A percentile compares a stretch with the other conserved stretches of the same genome.
These are phyloP conservation scores for Odocoileus virginianus DNA, from an alignment of 2,113 vertebrate species.

Conservation along the genomic window DNA sequence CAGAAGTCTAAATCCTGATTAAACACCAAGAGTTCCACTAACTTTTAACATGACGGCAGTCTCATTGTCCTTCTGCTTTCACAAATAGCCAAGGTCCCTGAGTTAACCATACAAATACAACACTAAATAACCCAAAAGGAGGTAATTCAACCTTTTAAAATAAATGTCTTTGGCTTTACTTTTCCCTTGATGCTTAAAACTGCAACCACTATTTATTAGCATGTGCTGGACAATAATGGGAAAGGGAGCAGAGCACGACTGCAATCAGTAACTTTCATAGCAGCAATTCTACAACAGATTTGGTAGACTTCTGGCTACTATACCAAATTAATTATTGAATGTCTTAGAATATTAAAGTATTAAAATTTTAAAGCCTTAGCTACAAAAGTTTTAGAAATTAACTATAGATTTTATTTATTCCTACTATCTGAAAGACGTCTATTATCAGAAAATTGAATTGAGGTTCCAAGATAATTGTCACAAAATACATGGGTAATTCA, in stretches of 20 bases:
- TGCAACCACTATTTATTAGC: neutral
- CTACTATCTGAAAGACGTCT: neutral
- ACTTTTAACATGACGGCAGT: neutral
- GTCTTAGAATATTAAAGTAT: neutral
- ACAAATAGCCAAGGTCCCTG: neutral
- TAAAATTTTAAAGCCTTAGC: neutral
- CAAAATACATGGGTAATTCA: neutral
- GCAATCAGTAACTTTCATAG: neutral
- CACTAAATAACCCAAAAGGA: neutral
- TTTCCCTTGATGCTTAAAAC: neutral
- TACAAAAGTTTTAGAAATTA: conserved; percentile 12
- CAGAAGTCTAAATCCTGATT: neutral
- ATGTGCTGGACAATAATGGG: neutral
- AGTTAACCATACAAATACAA: neutral
- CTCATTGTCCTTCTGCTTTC: neutral
- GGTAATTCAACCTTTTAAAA: neutral
- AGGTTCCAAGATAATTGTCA: neutral
- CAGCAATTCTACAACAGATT: neutral
- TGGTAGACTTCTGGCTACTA: neutral
- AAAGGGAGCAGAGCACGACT: neutral
- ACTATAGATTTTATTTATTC: neutral
- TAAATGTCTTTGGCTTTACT: neutral
- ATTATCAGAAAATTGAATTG: neutral
- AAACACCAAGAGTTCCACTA: neutral
- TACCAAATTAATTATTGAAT: neutral